Percentiles rank a stretch among this genome's conserved stretches.
phyloP scores from a whole-genome alignment of 2,797 vertebrate species.

The Margarornis squamiger region DNA sequence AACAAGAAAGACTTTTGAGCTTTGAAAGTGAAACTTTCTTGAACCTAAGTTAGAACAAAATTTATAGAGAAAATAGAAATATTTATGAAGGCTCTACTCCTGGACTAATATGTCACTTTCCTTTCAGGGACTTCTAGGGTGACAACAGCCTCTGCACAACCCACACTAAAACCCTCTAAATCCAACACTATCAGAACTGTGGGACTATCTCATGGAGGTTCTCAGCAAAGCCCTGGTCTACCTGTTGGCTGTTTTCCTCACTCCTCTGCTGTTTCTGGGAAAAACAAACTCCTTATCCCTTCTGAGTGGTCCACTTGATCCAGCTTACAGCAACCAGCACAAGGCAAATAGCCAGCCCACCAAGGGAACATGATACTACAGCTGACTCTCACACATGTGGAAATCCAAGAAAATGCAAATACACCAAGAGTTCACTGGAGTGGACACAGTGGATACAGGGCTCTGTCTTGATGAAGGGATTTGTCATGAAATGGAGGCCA shows the following conservation, averaged over 20 bases:
- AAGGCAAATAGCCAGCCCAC: neutral
- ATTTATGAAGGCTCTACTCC: neutral
- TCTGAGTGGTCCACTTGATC: neutral
- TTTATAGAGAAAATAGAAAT: neutral
- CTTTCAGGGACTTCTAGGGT: neutral
- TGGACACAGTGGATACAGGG: fast-evolving
- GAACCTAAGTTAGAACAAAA: neutral
- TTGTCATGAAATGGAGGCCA: neutral
- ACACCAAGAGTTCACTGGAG: neutral
- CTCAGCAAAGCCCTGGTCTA: neutral
- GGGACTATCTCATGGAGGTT: neutral
- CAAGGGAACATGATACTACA: neutral
- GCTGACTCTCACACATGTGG: fast-evolving
- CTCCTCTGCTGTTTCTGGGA: neutral
- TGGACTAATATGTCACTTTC: neutral
- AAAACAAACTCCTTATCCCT: neutral
- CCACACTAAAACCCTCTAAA: neutral
- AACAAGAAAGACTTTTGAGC: neutral
- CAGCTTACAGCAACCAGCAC: neutral
- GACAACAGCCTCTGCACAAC: neutral
- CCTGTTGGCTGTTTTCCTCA: neutral
- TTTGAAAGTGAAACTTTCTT: neutral
- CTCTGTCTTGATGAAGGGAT: fast-evolving
- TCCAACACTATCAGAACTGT: neutral
- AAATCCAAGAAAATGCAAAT: neutral